Conservation (phyloP, 2,797 vertebrate species). For the Cynodonichthys magdalenae region DNA sequence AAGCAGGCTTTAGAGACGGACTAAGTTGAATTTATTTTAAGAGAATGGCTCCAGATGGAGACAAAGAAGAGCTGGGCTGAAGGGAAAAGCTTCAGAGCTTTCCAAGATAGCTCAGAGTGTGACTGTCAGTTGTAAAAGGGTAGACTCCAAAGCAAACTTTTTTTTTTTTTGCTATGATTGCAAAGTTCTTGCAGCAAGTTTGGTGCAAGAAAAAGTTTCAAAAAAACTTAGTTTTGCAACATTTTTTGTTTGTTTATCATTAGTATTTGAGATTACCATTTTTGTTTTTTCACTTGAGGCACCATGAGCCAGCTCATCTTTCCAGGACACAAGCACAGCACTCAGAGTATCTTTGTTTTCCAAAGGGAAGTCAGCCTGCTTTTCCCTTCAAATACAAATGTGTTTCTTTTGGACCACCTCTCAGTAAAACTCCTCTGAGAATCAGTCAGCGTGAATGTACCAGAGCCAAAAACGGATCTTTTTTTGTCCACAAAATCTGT, state of each 20-base stretch:
- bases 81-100: slow-evolving; percentile 37
- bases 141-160: slow-evolving; percentile 27
- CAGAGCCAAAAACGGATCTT: slow-evolving; percentile 22
- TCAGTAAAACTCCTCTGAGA: slow-evolving; percentile 18
- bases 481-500: slow-evolving; percentile 51
- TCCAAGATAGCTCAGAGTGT: slow-evolving; percentile 27
- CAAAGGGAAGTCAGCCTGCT: slow-evolving; percentile 32
- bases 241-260: slow-evolving; percentile 61
- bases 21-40: slow-evolving; percentile 8
- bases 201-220: slow-evolving; percentile 26
- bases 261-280: slow-evolving; percentile 55
- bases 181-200: slow-evolving; percentile 34
- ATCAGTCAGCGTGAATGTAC: slow-evolving; percentile 5
- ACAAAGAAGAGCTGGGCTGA: slow-evolving; percentile 31
- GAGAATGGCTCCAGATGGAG: slow-evolving; percentile 57
- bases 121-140: slow-evolving; percentile 6
- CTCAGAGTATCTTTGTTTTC: slow-evolving; percentile 63
- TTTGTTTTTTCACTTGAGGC: slow-evolving; percentile 52
- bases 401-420: slow-evolving; percentile 36
- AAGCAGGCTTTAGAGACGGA: not conserved
- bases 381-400: slow-evolving; percentile 19
- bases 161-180: slow-evolving; percentile 25
- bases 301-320: slow-evolving; percentile 53
- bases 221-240: slow-evolving; percentile 34
- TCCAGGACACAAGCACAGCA: slow-evolving; percentile 43